These are phyloP conservation scores for Punctoribates punctum DNA, from an alignment of 2,888 invertebrate species.

Conservation along the genomic window DNA sequence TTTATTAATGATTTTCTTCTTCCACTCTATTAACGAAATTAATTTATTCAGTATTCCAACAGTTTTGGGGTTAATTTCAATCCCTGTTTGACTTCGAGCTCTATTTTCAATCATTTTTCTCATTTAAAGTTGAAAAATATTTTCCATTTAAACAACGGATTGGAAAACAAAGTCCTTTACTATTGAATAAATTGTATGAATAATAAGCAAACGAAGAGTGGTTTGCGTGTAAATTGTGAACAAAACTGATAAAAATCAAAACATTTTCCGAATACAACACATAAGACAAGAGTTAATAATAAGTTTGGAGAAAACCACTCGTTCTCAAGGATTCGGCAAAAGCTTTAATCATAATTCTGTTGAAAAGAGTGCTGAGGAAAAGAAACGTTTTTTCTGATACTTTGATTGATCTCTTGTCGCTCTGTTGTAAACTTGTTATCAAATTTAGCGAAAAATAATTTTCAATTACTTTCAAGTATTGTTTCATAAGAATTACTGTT, in stretches of 20 bases:
- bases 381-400: neutral
- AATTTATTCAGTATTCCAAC: no score
- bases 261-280: neutral
- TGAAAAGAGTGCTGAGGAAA: no score
- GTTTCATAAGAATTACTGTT: neutral
- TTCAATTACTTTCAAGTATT: slow-evolving; percentile 31
- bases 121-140: no score
- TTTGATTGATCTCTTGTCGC: slow-evolving; percentile 22
- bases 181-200: neutral
- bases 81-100: no score
- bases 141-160: no score
- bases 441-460: neutral
- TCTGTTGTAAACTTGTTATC: slow-evolving; percentile 23
- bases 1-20: no score
- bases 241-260: slow-evolving; percentile 3
- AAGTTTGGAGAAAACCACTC: neutral
- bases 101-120: no score
- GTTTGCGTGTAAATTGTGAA: neutral
- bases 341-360: slow-evolving; percentile 15
- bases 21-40: no score
- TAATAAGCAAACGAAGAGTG: neutral
- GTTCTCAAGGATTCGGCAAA: neutral
- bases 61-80: no score
- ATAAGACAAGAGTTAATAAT: slow-evolving; percentile 22
- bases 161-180: no score